phyloP scores from a whole-genome alignment of 1,140 invertebrate species.

The Scaptomyza pallida region DNA sequence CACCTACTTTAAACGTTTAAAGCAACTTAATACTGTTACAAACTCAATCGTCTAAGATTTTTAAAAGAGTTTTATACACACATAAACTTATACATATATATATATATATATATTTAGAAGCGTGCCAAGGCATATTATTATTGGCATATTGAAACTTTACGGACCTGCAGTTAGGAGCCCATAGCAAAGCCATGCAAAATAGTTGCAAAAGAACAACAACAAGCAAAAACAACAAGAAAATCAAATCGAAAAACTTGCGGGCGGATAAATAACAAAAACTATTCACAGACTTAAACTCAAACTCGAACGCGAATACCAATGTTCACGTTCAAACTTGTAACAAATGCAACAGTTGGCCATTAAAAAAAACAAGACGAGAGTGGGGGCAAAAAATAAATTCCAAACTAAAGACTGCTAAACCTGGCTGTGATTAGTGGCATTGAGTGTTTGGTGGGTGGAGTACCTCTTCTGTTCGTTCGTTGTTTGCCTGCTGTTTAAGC shows the following conservation, averaged over 20 bases:
- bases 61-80: too few species aligned
- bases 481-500: conserved; percentile 59
- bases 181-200: conserved; percentile 47
- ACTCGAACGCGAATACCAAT: background rate
- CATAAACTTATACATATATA: too few species aligned
- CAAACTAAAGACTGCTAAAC: background rate
- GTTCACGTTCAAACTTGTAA: conserved; percentile 4
- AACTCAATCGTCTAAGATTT: background rate
- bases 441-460: background rate
- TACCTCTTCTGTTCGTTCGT: conserved; percentile 60
- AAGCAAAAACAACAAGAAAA: background rate
- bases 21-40: background rate
- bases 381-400: too few species aligned
- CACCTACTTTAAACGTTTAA: too few species aligned
- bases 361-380: too few species aligned
- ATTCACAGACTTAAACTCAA: conserved; percentile 8
- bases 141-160: conserved; percentile 45
- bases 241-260: conserved; percentile 18
- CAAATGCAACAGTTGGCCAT: conserved; percentile 36
- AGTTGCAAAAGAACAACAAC: conserved; percentile 41
- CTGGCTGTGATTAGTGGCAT: conserved; percentile 8
- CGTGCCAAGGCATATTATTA: conserved; percentile 35
- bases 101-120: background rate
- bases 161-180: conserved; percentile 38
- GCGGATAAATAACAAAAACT: conserved; percentile 13